phyloP scores from a whole-genome alignment of 2,797 vertebrate species.

The Sciaenops ocellatus region DNA sequence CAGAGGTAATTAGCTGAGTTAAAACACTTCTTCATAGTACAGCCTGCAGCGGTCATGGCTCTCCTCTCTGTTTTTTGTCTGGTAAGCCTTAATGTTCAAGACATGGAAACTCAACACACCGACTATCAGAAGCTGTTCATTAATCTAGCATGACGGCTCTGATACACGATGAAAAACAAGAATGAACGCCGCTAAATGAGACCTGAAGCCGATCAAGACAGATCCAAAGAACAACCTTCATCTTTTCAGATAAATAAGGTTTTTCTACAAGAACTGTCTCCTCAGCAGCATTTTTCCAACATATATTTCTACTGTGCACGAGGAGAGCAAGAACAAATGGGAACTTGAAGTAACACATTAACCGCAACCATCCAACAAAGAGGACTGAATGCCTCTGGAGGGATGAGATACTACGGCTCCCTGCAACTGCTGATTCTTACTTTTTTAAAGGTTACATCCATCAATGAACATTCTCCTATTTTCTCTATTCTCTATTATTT shows the following conservation, averaged over 20 bases:
- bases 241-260: not conserved
- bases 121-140: constrained; percentile 4
- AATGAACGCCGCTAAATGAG: not conserved
- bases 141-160: constrained; percentile 9
- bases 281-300: constrained; percentile 11
- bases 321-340: not conserved
- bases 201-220: constrained; percentile 8
- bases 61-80: constrained; percentile 15
- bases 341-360: constrained; percentile 19
- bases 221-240: not conserved
- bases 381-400: not conserved
- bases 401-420: not conserved
- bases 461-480: constrained; percentile 5
- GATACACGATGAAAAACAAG: constrained; percentile 10
- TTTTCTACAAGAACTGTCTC: constrained; percentile 16
- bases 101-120: constrained; percentile 1
- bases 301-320: constrained; percentile 2
- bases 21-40: constrained; percentile 32
- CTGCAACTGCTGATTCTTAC: constrained; percentile 34
- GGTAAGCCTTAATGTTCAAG: constrained; percentile 14
- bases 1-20: constrained; percentile 52
- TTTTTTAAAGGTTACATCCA: constrained; percentile 47
- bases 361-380: constrained; percentile 7
- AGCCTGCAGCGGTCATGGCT: constrained; percentile 24
- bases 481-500: not conserved